These are phyloP conservation scores for Phaenicophaeus curvirostris DNA, from an alignment of 2,797 vertebrate genomes.

Conservation along the genomic window DNA sequence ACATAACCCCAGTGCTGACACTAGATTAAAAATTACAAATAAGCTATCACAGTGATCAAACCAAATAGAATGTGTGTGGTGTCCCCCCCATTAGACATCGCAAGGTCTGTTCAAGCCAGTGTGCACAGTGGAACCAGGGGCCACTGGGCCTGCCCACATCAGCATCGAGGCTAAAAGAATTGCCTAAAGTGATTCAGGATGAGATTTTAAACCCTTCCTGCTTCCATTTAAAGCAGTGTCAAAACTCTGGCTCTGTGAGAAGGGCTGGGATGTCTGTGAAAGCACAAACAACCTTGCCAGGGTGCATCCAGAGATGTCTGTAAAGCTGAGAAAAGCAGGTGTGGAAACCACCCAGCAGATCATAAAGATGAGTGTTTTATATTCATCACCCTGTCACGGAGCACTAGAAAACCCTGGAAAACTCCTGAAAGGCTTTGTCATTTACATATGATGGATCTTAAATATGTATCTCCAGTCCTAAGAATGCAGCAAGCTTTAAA, in stretches of 20 bases:
- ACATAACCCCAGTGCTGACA: neutral
- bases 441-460: neutral
- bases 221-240: neutral
- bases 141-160: neutral
- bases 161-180: neutral
- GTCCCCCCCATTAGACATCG: neutral
- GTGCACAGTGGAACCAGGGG: neutral
- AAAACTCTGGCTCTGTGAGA: neutral
- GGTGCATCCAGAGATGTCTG: neutral
- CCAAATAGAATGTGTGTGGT: neutral
- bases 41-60: neutral
- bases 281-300: neutral
- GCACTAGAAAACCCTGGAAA: neutral
- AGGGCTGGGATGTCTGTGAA: neutral
- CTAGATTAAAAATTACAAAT: neutral
- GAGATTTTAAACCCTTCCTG: neutral
- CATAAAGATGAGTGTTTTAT: neutral
- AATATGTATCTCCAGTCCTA: neutral
- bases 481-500: neutral
- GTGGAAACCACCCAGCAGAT: conserved; percentile 11
- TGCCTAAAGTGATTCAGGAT: neutral
- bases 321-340: neutral
- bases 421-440: neutral
- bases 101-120: neutral
- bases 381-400: neutral